These are phyloP conservation scores for Drosophila mercatorum DNA, from an alignment of 2,888 invertebrate genomes.

Conservation along the genomic window DNA sequence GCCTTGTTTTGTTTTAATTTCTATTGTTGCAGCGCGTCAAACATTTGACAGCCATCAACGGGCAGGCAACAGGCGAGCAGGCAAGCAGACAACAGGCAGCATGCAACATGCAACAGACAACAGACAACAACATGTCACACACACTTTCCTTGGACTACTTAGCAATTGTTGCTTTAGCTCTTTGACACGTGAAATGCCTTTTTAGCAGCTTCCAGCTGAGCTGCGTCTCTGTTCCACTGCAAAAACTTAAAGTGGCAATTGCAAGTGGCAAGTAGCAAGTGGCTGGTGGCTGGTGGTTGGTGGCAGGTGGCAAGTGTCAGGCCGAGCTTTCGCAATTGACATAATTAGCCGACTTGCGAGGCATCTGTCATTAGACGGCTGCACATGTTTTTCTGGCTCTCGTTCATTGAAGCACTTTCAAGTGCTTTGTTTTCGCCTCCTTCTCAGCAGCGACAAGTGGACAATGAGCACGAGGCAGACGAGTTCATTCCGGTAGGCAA, in stretches of 20 bases:
- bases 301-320: conserved; percentile 52
- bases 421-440: conserved; percentile 47
- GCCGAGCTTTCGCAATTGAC: conserved; percentile 63
- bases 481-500: not conserved
- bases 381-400: conserved; percentile 10
- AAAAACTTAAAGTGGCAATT: conserved; percentile 33
- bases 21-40: conserved; percentile 42
- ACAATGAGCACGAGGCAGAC: conserved; percentile 17
- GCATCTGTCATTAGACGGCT: conserved; percentile 2
- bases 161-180: conserved; percentile 26
- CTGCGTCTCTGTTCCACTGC: conserved; percentile 17
- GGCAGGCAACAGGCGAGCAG: not conserved
- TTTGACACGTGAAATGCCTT: conserved; percentile 38
- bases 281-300: conserved; percentile 22
- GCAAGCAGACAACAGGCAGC: conserved; percentile 16
- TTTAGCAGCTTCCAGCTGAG: conserved; percentile 5
- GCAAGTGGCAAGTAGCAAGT: conserved; percentile 29
- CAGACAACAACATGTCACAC: conserved; percentile 19
- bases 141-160: conserved; percentile 40
- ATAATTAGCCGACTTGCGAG: conserved; percentile 58
- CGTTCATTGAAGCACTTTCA: conserved; percentile 30
- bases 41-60: conserved; percentile 30
- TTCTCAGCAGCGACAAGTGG: conserved; percentile 21
- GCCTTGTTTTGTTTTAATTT: conserved; percentile 30
- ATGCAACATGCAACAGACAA: conserved; percentile 21